Evolutionary conservation across 2,113 vertebrate genomes (phyloP).

Genomic region (Ptyas mucosa): DNA sequence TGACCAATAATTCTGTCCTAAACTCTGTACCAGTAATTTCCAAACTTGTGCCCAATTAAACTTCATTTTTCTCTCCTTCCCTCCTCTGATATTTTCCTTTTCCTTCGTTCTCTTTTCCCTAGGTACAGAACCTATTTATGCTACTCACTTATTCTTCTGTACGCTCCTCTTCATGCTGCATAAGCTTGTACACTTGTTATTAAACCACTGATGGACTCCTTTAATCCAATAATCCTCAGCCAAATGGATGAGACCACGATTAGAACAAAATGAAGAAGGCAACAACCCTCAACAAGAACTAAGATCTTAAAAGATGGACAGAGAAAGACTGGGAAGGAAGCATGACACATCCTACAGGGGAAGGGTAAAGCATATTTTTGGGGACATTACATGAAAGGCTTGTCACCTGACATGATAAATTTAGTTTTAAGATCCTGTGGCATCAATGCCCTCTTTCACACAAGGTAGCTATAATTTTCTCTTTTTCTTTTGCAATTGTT

Average conservation of each 20-base stretch:
- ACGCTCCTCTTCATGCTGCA: constrained; percentile 80
- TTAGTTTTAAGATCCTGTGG: constrained; percentile 71
- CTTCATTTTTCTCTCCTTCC: constrained; percentile 29
- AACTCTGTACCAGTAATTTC: constrained; percentile 13
- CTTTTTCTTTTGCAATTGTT: constrained; percentile 44
- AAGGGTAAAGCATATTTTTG: constrained; percentile 68
- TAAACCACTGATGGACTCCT: constrained; percentile 77
- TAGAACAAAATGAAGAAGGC: constrained; percentile 15
- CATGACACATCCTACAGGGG: constrained; percentile 71
- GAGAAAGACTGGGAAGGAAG: constrained; percentile 71
- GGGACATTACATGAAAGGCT: constrained; percentile 70
- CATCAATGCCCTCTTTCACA: constrained; percentile 69
- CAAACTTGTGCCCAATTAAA: constrained; percentile 52
- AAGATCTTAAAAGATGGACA: constrained; percentile 58
- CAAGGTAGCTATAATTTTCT: constrained; percentile 71
- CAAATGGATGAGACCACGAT: constrained; percentile 55
- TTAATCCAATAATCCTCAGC: constrained; percentile 39
- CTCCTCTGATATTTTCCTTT: background rate
- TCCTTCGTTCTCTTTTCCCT: constrained; percentile 26
- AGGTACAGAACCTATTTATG: constrained; percentile 78
- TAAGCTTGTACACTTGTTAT: constrained; percentile 78
- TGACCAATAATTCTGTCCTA: too few species aligned
- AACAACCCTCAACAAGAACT: constrained; percentile 39
- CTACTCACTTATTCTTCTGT: constrained; percentile 76
- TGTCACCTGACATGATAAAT: constrained; percentile 72